A percentile compares a stretch with the other conserved stretches of the same genome.
These are phyloP conservation scores for Xylota sylvarum DNA, from an alignment of 2,888 invertebrate genomes.

Conservation along the genomic window DNA sequence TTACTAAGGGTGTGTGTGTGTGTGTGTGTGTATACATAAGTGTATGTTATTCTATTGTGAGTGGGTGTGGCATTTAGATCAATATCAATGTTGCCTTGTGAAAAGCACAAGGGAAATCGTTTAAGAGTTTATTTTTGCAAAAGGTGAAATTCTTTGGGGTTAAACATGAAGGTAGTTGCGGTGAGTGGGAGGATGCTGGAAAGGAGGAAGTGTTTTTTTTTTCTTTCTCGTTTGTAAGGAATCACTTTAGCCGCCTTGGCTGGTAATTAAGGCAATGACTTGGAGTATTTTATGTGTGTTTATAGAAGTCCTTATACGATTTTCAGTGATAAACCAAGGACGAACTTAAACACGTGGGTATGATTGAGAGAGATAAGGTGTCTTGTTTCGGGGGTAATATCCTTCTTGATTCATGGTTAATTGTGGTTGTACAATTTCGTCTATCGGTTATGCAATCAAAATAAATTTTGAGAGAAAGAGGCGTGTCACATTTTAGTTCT, in stretches of 20 bases:
- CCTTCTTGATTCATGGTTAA: too few species aligned
- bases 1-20: conserved; percentile 5
- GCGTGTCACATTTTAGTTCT: too few species aligned
- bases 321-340: neutral
- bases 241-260: conserved; percentile 35
- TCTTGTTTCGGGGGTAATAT: too few species aligned
- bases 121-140: conserved; percentile 48
- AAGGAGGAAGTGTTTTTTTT: conserved; percentile 9
- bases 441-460: too few species aligned
- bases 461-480: too few species aligned
- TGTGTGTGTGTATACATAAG: neutral
- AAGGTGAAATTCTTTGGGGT: conserved; percentile 35
- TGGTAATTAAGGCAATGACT: conserved; percentile 52
- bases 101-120: conserved; percentile 55
- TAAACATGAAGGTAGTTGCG: neutral
- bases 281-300: conserved; percentile 5
- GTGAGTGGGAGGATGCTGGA: neutral
- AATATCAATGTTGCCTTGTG: conserved; percentile 63
- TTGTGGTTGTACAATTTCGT: too few species aligned
- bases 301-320: neutral
- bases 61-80: conserved; percentile 75
- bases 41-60: conserved; percentile 27
- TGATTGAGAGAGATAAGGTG: neutral
- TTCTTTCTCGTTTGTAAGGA: conserved; percentile 7
- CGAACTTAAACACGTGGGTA: conserved; percentile 6